phyloP scores from a whole-genome alignment of 2,113 vertebrate genomes.

The Haemorhous mexicanus region DNA sequence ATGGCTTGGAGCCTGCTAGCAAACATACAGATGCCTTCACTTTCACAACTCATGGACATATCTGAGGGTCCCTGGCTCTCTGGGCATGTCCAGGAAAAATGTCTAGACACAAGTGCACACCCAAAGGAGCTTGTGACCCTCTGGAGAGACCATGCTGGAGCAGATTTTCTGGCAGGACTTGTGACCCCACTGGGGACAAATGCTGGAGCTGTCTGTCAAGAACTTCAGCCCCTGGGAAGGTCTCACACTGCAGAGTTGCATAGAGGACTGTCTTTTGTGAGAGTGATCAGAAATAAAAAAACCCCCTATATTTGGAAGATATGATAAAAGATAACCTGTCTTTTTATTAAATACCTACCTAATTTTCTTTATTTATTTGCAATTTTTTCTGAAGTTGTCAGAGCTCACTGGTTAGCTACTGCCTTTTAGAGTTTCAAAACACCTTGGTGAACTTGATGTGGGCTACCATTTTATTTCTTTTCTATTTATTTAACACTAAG shows the following conservation, averaged over 20 bases:
- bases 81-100: background rate
- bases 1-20: accelerated
- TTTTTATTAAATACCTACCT: background rate
- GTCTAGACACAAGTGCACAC: no score
- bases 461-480: background rate
- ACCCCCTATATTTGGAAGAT: background rate
- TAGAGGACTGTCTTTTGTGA: background rate
- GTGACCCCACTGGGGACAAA: background rate
- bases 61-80: accelerated
- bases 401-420: background rate
- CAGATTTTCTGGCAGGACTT: background rate
- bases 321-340: background rate
- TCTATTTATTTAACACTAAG: background rate
- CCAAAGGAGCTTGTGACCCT: background rate
- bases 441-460: background rate
- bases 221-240: background rate
- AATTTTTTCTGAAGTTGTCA: background rate
- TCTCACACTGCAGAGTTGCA: background rate
- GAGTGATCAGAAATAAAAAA: background rate
- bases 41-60: background rate
- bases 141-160: accelerated
- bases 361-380: background rate
- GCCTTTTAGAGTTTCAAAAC: background rate
- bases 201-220: background rate
- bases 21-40: background rate